Base-by-base conservation (phyloP, 2,113 vertebrate species). In the Pachypanchax playfairii region DNA sequence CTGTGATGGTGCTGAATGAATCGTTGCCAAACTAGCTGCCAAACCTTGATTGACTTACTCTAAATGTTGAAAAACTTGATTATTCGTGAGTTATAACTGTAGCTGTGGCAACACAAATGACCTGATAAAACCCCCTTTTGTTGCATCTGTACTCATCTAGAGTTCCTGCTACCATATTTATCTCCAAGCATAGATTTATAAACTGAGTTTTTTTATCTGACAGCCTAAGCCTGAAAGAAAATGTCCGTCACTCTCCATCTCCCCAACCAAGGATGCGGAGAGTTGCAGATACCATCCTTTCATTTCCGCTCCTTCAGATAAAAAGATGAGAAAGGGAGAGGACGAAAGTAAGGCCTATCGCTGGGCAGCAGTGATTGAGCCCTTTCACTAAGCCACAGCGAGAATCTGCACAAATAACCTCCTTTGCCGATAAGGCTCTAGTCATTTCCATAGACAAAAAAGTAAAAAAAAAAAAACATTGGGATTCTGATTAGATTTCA, bases 291-390 rank as follows among this genome's bases (percentile, higher is more conserved):
- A 91, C 43, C 80, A 86, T 91, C 88, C 89, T 87, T 88, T 91
- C 82, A 90, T 90, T 91, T 91, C 88, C 89, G 73, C 65, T 82
- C 68, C 64, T 77, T 66, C 80, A 85, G 86, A 88, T 90, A 88
- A 85, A 88, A 87, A 88, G 84, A 88, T 87, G 87, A 82, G 81
- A 71, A 54, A 20, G 71, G 62, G 43, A 35, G 73, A 66, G 61
- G 68, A 73, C 46, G 54, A 87, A 84, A 87, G 83, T 79, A 68
- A 84, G 80, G 82, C 72, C 73, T 89, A 82, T 89, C 83, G 68
- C 76, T 59, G 80, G 73, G 79, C 79, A 44, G 75, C 78, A 58
- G 77, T 85, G 86, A 89, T 90, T 82, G 82, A 86, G 86, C 88
- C 82, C 75, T 82, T 73, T 89, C 66, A 41, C 85, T 84, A 80